These are phyloP conservation scores for Notodonta ziczac DNA, from an alignment of 2,888 invertebrate genomes.

Conservation along the genomic window DNA sequence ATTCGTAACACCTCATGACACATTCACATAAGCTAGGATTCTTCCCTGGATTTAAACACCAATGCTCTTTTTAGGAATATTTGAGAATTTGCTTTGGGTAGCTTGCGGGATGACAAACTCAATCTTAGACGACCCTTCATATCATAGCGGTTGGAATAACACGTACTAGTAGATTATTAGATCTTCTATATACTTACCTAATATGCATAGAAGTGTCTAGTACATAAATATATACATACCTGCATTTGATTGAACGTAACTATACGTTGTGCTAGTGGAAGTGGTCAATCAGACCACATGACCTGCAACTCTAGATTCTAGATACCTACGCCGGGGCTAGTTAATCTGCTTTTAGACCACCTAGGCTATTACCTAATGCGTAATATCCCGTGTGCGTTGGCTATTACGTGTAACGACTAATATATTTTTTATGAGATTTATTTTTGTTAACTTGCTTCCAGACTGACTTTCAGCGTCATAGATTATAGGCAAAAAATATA, in stretches of 20 bases:
- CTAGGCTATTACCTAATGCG: constrained; percentile 47
- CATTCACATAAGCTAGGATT: no score
- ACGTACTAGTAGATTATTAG: neutral
- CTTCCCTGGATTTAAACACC: no score
- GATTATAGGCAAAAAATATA: neutral
- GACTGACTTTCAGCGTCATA: no score
- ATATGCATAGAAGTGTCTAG: constrained; percentile 6
- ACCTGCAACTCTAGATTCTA: constrained; percentile 73
- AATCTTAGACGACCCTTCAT: neutral
- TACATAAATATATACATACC: constrained; percentile 10
- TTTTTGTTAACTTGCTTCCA: neutral
- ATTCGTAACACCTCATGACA: no score
- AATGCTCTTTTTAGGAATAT: no score
- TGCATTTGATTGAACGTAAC: constrained; percentile 50
- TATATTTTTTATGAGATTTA: constrained; percentile 19
- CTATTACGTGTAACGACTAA: constrained; percentile 20
- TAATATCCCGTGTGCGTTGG: constrained; percentile 39
- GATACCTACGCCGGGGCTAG: constrained; percentile 56
- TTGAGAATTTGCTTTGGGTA: no score
- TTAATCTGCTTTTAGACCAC: constrained; percentile 61
- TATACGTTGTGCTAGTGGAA: constrained; percentile 62
- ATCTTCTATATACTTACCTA: neutral
- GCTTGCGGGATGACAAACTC: no score
- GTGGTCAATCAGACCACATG: constrained; percentile 76
- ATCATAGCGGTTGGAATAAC: neutral